phyloP scores from a whole-genome alignment of 2,888 invertebrate species.

The Stenurella melanura region DNA sequence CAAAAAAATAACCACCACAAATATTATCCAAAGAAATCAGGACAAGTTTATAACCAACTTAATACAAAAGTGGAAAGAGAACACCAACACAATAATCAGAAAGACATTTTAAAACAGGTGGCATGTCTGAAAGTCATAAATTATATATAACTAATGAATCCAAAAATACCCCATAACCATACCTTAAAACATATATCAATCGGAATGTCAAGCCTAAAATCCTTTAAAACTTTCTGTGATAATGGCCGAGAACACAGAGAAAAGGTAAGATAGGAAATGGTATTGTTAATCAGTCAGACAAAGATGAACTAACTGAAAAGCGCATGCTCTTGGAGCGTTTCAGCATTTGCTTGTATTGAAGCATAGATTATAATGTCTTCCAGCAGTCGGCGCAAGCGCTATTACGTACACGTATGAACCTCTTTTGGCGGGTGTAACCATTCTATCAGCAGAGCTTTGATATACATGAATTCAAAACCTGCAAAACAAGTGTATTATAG shows the following conservation, averaged over 20 bases:
- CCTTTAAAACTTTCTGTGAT: slow-evolving; percentile 61
- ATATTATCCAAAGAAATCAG: slow-evolving; percentile 13
- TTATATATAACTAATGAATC: slow-evolving; percentile 69
- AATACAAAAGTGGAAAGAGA: slow-evolving; percentile 21
- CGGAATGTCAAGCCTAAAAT: slow-evolving; percentile 61
- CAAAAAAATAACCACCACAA: slow-evolving; percentile 28
- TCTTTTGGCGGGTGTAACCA: slow-evolving; percentile 71
- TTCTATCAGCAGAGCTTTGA: slow-evolving; percentile 63
- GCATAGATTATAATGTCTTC: slow-evolving; percentile 53
- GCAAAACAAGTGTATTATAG: slow-evolving; percentile 63
- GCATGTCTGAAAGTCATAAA: slow-evolving; percentile 67
- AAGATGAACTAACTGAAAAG: slow-evolving; percentile 47
- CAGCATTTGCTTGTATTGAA: slow-evolving; percentile 62
- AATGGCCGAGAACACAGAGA: slow-evolving; percentile 59
- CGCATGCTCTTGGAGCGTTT: slow-evolving; percentile 63
- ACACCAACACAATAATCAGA: slow-evolving; percentile 28
- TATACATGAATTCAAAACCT: slow-evolving; percentile 68
- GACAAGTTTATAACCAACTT: neutral
- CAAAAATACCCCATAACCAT: slow-evolving; percentile 65
- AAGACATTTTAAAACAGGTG: slow-evolving; percentile 64
- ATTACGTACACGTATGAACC: slow-evolving; percentile 64
- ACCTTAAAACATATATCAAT: slow-evolving; percentile 64
- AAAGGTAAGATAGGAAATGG: slow-evolving; percentile 24
- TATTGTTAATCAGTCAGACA: slow-evolving; percentile 50
- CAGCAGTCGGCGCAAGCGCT: slow-evolving; percentile 67